phyloP scores from a whole-genome alignment of 1,140 invertebrate genomes.

The Drosophila parvula region DNA sequence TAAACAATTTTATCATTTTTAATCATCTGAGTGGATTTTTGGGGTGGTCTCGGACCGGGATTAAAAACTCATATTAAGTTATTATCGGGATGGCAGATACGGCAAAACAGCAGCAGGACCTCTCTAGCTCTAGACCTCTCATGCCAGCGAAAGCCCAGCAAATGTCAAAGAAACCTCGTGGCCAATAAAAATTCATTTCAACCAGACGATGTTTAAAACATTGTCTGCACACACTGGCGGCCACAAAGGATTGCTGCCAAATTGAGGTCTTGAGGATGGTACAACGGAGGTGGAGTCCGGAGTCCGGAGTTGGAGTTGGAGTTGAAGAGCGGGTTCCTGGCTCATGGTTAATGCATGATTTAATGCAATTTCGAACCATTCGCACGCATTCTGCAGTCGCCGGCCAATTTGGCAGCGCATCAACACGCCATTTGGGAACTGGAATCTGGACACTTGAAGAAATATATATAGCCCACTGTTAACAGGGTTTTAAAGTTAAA shows the following conservation, averaged over 20 bases:
- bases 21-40: slow-evolving; percentile 82
- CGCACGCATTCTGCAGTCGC: slow-evolving; percentile 65
- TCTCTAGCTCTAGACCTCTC: too few relatives aligned
- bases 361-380: slow-evolving; percentile 70
- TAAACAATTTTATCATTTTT: slow-evolving; percentile 84
- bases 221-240: slow-evolving; percentile 45
- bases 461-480: neutral
- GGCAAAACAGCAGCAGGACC: neutral
- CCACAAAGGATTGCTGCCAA: slow-evolving; percentile 78
- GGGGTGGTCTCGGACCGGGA: slow-evolving; percentile 58
- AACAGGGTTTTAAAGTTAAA: neutral
- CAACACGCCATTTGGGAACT: slow-evolving; percentile 75
- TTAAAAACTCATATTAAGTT: slow-evolving; percentile 84
- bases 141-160: too few relatives aligned
- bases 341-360: slow-evolving; percentile 83
- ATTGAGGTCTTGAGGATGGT: slow-evolving; percentile 52
- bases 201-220: slow-evolving; percentile 70
- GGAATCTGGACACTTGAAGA: slow-evolving; percentile 12
- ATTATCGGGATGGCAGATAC: slow-evolving; percentile 68
- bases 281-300: neutral
- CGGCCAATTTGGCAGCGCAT: slow-evolving; percentile 79
- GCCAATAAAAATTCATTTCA: slow-evolving; percentile 76
- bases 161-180: slow-evolving; percentile 43
- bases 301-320: neutral
- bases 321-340: slow-evolving; percentile 9